Evolutionary conservation across 1,140 invertebrate species (phyloP).

Genomic region (Plutomurus gul): DNA sequence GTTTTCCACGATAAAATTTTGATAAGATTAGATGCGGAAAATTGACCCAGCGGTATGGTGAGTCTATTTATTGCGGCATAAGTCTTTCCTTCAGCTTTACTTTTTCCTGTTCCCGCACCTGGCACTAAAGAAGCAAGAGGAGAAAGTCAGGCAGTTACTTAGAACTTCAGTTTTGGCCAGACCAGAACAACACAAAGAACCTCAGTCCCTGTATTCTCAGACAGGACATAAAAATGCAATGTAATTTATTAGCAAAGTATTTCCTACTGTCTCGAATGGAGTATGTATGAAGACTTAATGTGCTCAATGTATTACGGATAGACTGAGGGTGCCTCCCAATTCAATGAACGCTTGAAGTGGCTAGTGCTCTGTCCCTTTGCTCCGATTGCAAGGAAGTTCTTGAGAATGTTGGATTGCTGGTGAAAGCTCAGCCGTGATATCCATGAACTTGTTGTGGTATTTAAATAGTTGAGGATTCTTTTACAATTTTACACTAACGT

Average conservation of each 20-base stretch:
- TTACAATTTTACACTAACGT: too few species aligned
- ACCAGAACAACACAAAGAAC: slow-evolving; percentile 4
- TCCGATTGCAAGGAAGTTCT: too few species aligned
- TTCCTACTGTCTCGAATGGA: neutral
- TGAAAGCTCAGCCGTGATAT: too few species aligned
- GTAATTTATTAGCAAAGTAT: slow-evolving; percentile 17
- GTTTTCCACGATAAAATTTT: slow-evolving; percentile 32
- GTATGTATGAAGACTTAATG: too few species aligned
- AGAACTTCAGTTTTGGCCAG: slow-evolving; percentile 11
- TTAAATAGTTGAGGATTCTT: too few species aligned
- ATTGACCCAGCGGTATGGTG: slow-evolving; percentile 29
- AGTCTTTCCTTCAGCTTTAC: slow-evolving; percentile 25
- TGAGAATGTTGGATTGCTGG: too few species aligned
- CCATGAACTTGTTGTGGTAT: too few species aligned
- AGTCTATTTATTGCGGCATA: slow-evolving; percentile 33
- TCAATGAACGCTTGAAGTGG: too few species aligned
- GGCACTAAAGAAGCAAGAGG: too few species aligned
- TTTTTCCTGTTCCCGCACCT: neutral
- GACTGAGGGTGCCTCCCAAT: too few species aligned
- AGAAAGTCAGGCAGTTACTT: slow-evolving; percentile 11
- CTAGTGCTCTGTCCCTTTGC: too few species aligned
- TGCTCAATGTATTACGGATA: too few species aligned
- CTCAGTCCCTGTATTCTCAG: neutral
- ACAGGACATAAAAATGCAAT: slow-evolving; percentile 16
- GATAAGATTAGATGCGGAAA: slow-evolving; percentile 32